Percentiles rank a stretch among this genome's conserved stretches.
Conservation (phyloP, 1,140 invertebrate genomes). For the Saccostrea cuccullata region DNA sequence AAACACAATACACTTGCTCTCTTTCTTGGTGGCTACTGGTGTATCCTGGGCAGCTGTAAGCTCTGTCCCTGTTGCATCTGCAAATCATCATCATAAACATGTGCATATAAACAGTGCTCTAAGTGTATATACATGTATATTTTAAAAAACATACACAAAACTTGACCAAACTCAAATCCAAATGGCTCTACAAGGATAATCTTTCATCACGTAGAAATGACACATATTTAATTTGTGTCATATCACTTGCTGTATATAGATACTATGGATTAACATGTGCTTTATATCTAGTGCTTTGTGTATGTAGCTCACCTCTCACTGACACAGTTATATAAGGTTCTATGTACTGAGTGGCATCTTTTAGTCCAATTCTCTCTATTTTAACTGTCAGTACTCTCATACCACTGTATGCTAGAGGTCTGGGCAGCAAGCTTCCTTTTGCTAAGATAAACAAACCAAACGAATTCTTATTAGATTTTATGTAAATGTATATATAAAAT, state of each 20-base stretch:
- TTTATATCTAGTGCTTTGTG: not conserved
- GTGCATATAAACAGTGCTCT: too few species aligned
- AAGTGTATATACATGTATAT: too few species aligned
- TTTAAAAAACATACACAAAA: too few species aligned
- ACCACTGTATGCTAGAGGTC: conserved; percentile 62
- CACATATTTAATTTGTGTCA: not conserved
- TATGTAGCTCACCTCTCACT: conserved; percentile 66
- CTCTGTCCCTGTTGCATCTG: conserved; percentile 67
- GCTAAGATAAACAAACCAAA: conserved; percentile 54
- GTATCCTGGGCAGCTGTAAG: conserved; percentile 70
- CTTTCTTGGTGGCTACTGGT: conserved; percentile 64
- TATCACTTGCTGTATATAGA: not conserved
- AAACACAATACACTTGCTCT: conserved; percentile 69
- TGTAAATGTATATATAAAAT: not conserved
- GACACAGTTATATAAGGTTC: conserved; percentile 74
- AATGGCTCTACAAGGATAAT: too few species aligned
- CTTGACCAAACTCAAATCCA: too few species aligned
- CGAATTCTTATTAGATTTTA: not conserved
- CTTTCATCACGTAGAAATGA: too few species aligned
- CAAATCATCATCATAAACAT: not conserved
- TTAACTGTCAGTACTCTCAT: conserved; percentile 68
- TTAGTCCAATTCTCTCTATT: conserved; percentile 73
- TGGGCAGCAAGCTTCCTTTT: conserved; percentile 70
- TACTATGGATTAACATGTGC: too few species aligned
- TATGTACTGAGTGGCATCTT: conserved; percentile 72